Conservation (phyloP, 2,888 invertebrate genomes). For the Zygothrica quintamaculata region DNA sequence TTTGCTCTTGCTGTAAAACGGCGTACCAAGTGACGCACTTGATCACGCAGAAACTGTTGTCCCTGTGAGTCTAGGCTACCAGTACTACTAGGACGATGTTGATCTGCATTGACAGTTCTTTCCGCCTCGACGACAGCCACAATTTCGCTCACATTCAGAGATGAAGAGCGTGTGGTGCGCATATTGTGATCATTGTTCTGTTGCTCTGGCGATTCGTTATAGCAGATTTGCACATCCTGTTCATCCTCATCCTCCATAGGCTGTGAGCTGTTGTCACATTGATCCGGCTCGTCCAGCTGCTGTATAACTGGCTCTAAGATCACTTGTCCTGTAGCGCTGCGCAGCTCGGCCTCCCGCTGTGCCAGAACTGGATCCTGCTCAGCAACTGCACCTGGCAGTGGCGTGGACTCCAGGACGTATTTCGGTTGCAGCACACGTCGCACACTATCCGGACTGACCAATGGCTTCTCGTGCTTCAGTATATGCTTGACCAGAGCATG, state of each 20-base stretch:
- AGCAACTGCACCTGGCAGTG: slow-evolving; percentile 67
- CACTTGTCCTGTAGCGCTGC: slow-evolving; percentile 65
- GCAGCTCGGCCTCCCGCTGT: slow-evolving; percentile 54
- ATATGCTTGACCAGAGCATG: slow-evolving; percentile 84
- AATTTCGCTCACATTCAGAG: slow-evolving; percentile 74
- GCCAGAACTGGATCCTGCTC: slow-evolving; percentile 60
- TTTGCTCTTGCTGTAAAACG: slow-evolving; percentile 87
- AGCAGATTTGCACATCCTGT: slow-evolving; percentile 83
- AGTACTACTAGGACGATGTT: slow-evolving; percentile 73
- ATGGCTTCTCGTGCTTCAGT: slow-evolving; percentile 83
- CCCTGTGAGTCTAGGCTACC: slow-evolving; percentile 83
- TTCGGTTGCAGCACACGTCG: slow-evolving; percentile 76
- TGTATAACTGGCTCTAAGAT: slow-evolving; percentile 31
- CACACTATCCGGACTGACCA: slow-evolving; percentile 84
- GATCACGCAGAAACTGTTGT: slow-evolving; percentile 83
- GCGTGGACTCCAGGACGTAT: slow-evolving; percentile 61
- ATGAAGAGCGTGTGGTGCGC: slow-evolving; percentile 61
- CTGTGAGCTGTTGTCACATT: slow-evolving; percentile 67
- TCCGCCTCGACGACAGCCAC: slow-evolving; percentile 66
- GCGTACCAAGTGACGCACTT: slow-evolving; percentile 86
- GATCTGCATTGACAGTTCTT: slow-evolving; percentile 43
- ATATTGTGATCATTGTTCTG: slow-evolving; percentile 82
- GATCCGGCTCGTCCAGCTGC: slow-evolving; percentile 32
- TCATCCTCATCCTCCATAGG: slow-evolving; percentile 74
- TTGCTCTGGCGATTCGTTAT: slow-evolving; percentile 82